A percentile compares a stretch with the other conserved stretches of the same genome.
Conservation (phyloP, 2,888 invertebrate genomes). For the Eristalinus aeneus region DNA sequence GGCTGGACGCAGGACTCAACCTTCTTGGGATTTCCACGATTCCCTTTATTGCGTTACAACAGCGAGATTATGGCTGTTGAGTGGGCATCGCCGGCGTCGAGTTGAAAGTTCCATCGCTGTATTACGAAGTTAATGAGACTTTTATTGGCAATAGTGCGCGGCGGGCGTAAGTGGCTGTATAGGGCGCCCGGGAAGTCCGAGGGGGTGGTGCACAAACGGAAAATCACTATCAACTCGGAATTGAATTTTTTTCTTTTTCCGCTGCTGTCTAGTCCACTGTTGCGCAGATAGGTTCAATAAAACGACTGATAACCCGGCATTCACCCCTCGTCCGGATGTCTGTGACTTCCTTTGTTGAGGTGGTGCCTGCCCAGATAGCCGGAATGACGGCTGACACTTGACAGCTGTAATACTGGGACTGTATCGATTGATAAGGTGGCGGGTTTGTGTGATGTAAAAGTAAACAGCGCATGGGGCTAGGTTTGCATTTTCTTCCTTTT, state of each 20-base stretch:
- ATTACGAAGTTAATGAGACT: slow-evolving; percentile 47
- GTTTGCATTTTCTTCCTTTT: too few species aligned
- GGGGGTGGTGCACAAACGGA: not conserved
- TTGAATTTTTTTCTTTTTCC: not conserved
- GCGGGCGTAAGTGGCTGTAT: not conserved
- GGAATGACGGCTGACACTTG: not conserved
- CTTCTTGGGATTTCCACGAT: not conserved
- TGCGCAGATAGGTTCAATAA: slow-evolving; percentile 48
- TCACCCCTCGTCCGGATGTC: slow-evolving; percentile 17
- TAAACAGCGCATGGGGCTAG: not conserved
- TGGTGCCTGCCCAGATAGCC: not conserved
- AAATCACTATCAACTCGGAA: not conserved
- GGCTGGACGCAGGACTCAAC: not conserved
- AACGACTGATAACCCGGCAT: slow-evolving; percentile 51
- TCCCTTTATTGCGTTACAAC: not conserved
- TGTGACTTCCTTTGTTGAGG: not conserved
- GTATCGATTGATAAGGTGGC: not conserved
- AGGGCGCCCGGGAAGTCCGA: not conserved
- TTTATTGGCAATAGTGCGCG: slow-evolving; percentile 29
- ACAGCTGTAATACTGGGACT: not conserved
- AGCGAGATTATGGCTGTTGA: not conserved
- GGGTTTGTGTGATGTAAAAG: not conserved
- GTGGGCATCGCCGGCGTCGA: not conserved
- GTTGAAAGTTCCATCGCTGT: slow-evolving; percentile 31
- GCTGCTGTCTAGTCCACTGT: slow-evolving; percentile 10